phyloP scores from a whole-genome alignment of 2,113 vertebrate species.

The Pholis gunnellus region DNA sequence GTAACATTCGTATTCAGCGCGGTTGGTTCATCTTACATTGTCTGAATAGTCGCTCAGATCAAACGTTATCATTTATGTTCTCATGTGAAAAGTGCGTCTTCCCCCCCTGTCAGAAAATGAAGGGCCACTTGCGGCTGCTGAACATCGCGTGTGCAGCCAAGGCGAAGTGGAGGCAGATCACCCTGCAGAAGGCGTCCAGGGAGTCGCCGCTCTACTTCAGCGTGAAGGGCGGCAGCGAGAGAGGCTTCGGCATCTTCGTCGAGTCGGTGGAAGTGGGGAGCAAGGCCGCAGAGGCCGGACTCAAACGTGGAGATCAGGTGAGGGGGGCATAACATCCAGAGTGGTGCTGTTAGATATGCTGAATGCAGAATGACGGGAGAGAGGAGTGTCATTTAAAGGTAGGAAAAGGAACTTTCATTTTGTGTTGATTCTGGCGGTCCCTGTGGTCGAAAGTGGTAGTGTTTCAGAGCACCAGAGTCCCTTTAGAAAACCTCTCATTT shows the following conservation, averaged over 20 bases:
- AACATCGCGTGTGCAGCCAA: conserved; percentile 98
- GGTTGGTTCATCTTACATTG: no score
- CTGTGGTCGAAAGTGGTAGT: no score
- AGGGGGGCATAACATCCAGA: not conserved
- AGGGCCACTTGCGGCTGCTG: conserved; percentile 94
- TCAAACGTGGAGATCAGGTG: conserved; percentile 97
- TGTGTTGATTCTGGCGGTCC: no score
- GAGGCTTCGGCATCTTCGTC: conserved; percentile 94
- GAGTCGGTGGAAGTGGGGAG: conserved; percentile 90
- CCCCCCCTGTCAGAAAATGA: conserved; percentile 90
- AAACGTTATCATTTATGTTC: not conserved
- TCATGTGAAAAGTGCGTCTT: not conserved
- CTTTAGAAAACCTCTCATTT: no score
- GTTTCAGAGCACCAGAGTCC: no score
- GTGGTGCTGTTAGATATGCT: not conserved
- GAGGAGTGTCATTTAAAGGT: not conserved
- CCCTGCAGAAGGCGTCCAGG: conserved; percentile 91
- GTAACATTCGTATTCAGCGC: no score
- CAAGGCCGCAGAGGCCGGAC: conserved; percentile 93
- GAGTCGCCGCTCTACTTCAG: conserved; percentile 92
- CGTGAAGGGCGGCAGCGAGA: conserved; percentile 92
- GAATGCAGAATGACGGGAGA: not conserved
- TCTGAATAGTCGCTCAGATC: not conserved
- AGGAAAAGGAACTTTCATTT: no score
- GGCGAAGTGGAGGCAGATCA: conserved; percentile 95